Percentiles rank a stretch among this genome's conserved stretches.
phyloP scores from a whole-genome alignment of 1,140 invertebrate genomes.

The Pissodes strobi region DNA sequence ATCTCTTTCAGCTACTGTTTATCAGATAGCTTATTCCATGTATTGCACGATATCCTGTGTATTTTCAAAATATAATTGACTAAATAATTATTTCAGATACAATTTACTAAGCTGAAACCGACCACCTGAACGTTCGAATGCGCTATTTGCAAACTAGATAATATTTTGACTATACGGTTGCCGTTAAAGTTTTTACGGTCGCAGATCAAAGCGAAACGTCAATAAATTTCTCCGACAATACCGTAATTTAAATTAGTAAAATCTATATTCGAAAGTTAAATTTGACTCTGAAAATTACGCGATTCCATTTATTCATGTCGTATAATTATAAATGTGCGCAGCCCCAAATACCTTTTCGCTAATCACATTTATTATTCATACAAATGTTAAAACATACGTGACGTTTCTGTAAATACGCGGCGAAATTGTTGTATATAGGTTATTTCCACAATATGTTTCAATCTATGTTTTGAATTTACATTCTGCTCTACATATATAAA shows the following conservation, averaged over 20 bases:
- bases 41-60: no score
- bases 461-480: slow-evolving; percentile 17
- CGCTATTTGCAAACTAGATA: no score
- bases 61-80: no score
- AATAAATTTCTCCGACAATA: slow-evolving; percentile 4
- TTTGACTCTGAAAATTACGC: slow-evolving; percentile 18
- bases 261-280: slow-evolving; percentile 4
- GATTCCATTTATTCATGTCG: slow-evolving; percentile 17
- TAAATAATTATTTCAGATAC: no score
- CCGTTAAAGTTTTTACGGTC: not conserved
- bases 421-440: slow-evolving; percentile 24
- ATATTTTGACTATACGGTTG: no score
- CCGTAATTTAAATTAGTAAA: slow-evolving; percentile 1
- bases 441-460: slow-evolving; percentile 26
- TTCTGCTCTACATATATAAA: not conserved
- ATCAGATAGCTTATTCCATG: no score
- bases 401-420: slow-evolving; percentile 23
- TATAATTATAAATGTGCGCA: slow-evolving; percentile 22
- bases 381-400: slow-evolving; percentile 26
- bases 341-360: slow-evolving; percentile 15
- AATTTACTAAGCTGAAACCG: no score
- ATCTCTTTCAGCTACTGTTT: no score
- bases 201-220: slow-evolving; percentile 2
- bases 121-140: no score
- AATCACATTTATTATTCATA: slow-evolving; percentile 29